Percentiles rank a stretch among this genome's conserved stretches.
phyloP scores from a whole-genome alignment of 1,140 invertebrate genomes.

The Heterodera carotae region DNA sequence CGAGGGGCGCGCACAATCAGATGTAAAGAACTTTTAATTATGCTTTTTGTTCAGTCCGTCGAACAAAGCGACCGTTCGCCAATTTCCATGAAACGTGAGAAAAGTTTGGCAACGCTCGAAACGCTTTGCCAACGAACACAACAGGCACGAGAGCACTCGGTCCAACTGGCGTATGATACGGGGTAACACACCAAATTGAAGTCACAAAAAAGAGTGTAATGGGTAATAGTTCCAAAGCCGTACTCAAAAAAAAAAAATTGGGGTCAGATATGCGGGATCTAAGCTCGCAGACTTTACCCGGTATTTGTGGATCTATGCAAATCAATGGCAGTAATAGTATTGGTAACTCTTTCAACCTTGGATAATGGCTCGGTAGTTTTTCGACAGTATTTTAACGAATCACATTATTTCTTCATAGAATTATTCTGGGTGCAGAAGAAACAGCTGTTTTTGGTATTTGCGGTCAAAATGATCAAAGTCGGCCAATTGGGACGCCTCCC shows the following conservation, averaged over 20 bases:
- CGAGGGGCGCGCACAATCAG: neutral
- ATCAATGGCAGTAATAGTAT: no score
- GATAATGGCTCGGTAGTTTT: no score
- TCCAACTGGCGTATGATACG: constrained; percentile 19
- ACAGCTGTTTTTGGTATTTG: neutral
- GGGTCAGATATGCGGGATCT: no score
- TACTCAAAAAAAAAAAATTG: no score
- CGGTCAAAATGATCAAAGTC: constrained; percentile 3
- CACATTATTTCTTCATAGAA: constrained; percentile 19
- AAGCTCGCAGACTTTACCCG: no score
- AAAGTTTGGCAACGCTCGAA: constrained; percentile 59
- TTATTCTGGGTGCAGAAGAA: constrained; percentile 30
- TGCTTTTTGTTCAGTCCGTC: neutral
- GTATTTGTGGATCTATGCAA: no score
- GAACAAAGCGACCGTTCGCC: constrained; percentile 36
- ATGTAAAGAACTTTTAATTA: neutral
- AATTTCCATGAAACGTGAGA: constrained; percentile 59
- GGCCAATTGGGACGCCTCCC: constrained; percentile 52
- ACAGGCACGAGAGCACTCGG: constrained; percentile 51
- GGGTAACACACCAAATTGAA: constrained; percentile 4
- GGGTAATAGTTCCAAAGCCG: no score
- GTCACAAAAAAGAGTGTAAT: no score
- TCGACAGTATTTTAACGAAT: no score
- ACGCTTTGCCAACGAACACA: constrained; percentile 55
- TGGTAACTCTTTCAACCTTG: no score